Percentiles rank a stretch among this genome's conserved stretches.
Evolutionary conservation across 2,113 vertebrate genomes (phyloP).

Genomic region (Alexandromys fortis): DNA sequence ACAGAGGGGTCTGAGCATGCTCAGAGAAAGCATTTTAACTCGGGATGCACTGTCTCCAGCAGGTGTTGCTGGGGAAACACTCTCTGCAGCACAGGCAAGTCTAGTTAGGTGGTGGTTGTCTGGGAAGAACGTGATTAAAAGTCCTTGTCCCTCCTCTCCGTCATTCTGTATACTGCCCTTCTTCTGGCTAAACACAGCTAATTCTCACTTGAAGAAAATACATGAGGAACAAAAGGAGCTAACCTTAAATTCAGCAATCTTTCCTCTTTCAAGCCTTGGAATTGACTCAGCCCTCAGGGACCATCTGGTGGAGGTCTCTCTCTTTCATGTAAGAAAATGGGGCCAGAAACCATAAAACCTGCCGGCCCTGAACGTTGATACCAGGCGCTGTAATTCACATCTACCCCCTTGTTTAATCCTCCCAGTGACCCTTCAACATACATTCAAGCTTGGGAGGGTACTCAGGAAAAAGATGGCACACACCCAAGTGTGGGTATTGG

Average conservation of each 20-base stretch:
- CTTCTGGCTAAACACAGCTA: not conserved
- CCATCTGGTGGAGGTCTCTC: constrained; percentile 71
- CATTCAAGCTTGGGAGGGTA: not conserved
- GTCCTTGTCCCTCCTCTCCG: not conserved
- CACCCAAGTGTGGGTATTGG: not conserved
- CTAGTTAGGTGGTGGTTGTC: not conserved
- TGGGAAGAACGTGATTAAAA: not conserved
- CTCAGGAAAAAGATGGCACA: not conserved
- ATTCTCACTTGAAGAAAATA: constrained; percentile 59
- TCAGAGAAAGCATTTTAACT: constrained; percentile 16
- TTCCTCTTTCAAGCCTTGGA: constrained; percentile 58
- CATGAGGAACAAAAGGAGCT: constrained; percentile 67
- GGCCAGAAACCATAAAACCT: constrained; percentile 73
- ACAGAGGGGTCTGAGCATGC: not conserved
- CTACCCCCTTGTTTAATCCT: constrained; percentile 48
- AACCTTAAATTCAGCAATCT: constrained; percentile 71
- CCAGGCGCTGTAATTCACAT: constrained; percentile 52
- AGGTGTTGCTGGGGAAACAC: not conserved
- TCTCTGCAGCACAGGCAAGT: rapidly evolving
- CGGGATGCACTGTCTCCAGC: not conserved
- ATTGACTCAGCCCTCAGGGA: constrained; percentile 65
- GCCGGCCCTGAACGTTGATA: constrained; percentile 20
- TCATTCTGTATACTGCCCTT: not conserved
- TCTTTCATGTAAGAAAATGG: constrained; percentile 64
- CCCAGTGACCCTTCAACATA: not conserved